phyloP scores from a whole-genome alignment of 2,888 invertebrate genomes.

The Lepidonotus clava region DNA sequence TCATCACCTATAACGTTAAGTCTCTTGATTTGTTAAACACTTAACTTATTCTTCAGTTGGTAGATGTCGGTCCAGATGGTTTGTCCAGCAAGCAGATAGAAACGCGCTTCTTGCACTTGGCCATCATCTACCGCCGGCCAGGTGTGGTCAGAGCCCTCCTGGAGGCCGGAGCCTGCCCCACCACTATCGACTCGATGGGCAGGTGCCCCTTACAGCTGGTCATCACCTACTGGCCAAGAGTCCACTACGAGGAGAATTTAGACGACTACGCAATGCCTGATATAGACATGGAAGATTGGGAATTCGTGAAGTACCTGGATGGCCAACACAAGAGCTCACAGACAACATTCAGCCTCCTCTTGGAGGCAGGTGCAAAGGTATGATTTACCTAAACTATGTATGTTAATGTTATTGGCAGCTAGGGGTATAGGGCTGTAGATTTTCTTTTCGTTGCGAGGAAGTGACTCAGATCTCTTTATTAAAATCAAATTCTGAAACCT shows the following conservation, averaged over 20 bases:
- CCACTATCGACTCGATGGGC: background rate
- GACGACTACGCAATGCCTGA: background rate
- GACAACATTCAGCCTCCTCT: background rate
- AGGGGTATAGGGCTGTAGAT: too few relatives aligned
- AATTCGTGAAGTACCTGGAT: background rate
- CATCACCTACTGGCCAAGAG: constrained; percentile 41
- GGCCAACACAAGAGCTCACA: background rate
- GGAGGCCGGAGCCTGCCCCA: background rate
- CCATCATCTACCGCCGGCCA: constrained; percentile 8
- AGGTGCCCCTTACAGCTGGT: constrained; percentile 25
- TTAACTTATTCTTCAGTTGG: too few relatives aligned
- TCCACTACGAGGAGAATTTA: too few relatives aligned
- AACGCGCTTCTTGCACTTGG: background rate
- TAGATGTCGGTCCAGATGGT: too few relatives aligned
- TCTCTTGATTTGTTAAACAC: too few relatives aligned
- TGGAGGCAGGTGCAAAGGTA: background rate
- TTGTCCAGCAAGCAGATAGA: too few relatives aligned
- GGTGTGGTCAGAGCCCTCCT: background rate
- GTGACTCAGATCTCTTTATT: too few relatives aligned
- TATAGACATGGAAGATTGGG: background rate
- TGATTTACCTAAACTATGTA: too few relatives aligned
- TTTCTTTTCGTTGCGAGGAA: too few relatives aligned
- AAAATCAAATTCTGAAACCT: too few relatives aligned
- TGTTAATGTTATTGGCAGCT: too few relatives aligned
- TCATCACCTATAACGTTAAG: too few relatives aligned